Evolutionary conservation across 2,797 vertebrate genomes (phyloP).

Genomic region (Molossus alvarezi): DNA sequence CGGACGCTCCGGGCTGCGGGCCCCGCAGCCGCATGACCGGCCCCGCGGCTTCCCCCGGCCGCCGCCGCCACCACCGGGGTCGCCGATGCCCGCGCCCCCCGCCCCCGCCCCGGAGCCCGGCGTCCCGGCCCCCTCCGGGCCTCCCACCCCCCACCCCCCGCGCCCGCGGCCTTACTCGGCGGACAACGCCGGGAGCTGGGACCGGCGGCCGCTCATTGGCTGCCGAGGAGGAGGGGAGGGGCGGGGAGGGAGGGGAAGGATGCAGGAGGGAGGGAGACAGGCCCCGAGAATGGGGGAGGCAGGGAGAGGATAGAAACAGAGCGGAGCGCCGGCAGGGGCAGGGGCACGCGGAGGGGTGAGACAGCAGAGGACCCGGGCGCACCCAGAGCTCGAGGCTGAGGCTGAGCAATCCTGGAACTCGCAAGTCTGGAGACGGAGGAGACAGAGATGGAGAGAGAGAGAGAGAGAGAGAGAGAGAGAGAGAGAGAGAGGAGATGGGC

Average conservation of each 20-base stretch:
- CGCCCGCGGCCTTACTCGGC: slow-evolving; percentile 82
- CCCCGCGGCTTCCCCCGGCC: slow-evolving; percentile 83
- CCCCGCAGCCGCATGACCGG: slow-evolving; percentile 87
- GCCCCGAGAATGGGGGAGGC: slow-evolving; percentile 74
- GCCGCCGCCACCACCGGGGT: slow-evolving; percentile 82
- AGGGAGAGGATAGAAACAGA: slow-evolving; percentile 40
- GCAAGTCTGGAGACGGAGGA: not conserved
- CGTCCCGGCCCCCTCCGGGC: slow-evolving; percentile 81
- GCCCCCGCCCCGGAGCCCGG: slow-evolving; percentile 81
- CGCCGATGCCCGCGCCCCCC: slow-evolving; percentile 84
- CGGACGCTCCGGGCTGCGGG: slow-evolving; percentile 85
- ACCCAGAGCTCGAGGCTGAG: slow-evolving; percentile 26
- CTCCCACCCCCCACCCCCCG: slow-evolving; percentile 82
- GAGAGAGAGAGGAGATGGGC: not conserved
- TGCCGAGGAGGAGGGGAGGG: slow-evolving; percentile 82
- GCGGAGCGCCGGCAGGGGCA: not conserved
- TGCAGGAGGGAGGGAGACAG: slow-evolving; percentile 69
- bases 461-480: slow-evolving; percentile 5
- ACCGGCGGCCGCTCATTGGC: slow-evolving; percentile 82
- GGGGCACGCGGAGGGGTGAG: not conserved
- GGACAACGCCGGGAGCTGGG: slow-evolving; percentile 75
- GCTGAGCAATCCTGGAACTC: slow-evolving; percentile 66
- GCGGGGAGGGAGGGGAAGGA: slow-evolving; percentile 26
- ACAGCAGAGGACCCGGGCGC: not conserved
- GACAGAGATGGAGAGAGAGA: not conserved